phyloP scores from a whole-genome alignment of 2,113 vertebrate species.

The Carollia perspicillata region DNA sequence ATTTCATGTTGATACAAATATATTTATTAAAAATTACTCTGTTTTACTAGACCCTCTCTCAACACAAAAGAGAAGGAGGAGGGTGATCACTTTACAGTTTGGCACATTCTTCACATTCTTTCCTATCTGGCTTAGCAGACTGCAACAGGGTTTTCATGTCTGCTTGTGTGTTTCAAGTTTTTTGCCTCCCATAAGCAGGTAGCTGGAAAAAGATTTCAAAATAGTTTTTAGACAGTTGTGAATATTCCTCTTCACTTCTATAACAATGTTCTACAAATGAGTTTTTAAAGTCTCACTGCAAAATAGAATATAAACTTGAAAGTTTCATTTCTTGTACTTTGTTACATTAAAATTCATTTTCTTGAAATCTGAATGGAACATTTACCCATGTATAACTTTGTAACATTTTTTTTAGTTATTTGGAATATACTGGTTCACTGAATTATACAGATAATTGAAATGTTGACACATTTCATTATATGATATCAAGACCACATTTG shows the following conservation, averaged over 20 bases:
- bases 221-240: neutral
- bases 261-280: neutral
- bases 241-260: neutral
- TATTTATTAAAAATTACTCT: neutral
- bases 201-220: neutral
- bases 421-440: neutral
- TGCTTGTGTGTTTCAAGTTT: neutral
- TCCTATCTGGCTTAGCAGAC: neutral
- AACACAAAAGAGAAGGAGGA: neutral
- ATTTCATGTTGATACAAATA: neutral
- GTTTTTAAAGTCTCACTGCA: neutral
- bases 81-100: neutral
- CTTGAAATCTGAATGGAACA: neutral
- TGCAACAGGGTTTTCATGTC: rapidly evolving
- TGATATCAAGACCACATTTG: neutral
- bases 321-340: neutral
- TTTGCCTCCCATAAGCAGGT: neutral
- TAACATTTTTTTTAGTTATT: neutral
- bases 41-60: rapidly evolving
- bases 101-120: neutral
- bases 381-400: neutral
- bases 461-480: neutral
- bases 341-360: neutral
- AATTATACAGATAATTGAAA: neutral
- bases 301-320: neutral